Conservation (phyloP, 1,140 invertebrate genomes). For the Megalonaias nervosa region DNA sequence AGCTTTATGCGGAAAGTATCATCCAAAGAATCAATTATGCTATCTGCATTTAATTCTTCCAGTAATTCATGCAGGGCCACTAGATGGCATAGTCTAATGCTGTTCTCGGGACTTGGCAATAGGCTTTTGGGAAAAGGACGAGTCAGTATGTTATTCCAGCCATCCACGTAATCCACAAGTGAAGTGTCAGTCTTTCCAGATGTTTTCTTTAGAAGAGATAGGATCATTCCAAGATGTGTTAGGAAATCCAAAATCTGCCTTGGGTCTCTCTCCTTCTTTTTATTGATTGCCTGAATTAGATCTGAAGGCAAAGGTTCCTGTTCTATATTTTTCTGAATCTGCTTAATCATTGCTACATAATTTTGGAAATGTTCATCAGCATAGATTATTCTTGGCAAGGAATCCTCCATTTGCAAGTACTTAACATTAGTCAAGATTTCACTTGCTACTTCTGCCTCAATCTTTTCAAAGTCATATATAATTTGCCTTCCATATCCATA, state of each 20-base stretch:
- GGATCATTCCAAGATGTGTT: constrained; percentile 11
- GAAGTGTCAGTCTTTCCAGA: constrained; percentile 1
- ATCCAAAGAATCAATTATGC: constrained; percentile 2
- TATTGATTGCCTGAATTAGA: not conserved
- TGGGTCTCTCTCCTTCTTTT: constrained; percentile 1
- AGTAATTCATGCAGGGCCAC: constrained; percentile 11
- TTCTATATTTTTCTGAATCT: not conserved
- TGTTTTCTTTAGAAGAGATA: constrained; percentile 16
- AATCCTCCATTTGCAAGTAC: not conserved
- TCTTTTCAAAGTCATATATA: constrained; percentile 26
- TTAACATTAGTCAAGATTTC: not conserved
- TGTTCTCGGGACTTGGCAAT: constrained; percentile 17
- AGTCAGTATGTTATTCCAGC: not conserved
- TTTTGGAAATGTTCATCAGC: constrained; percentile 21
- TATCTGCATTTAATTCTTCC: constrained; percentile 17
- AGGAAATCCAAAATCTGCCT: constrained; percentile 6
- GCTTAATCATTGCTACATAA: not conserved
- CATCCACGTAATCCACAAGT: constrained; percentile 14
- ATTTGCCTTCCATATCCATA: constrained; percentile 21
- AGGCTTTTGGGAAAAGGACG: constrained; percentile 10
- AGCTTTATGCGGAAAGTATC: not conserved
- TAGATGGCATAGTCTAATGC: constrained; percentile 18
- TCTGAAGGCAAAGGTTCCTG: constrained; percentile 13
- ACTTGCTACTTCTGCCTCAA: constrained; percentile 14
- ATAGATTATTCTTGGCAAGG: constrained; percentile 16